Conservation (phyloP, 2,888 invertebrate species). For the Tetrapedia diversipes region DNA sequence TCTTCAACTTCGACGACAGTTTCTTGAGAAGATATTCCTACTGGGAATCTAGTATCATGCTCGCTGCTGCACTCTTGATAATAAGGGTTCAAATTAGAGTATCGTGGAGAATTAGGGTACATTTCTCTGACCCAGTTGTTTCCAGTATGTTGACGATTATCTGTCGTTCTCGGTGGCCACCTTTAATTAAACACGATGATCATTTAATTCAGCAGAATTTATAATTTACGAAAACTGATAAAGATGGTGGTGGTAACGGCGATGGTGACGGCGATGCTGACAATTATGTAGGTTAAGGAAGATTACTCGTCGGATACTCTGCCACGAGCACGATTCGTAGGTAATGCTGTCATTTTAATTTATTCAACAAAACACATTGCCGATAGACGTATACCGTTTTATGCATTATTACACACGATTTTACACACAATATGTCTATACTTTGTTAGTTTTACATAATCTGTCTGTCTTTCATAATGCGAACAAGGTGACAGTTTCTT, state of each 20-base stretch:
- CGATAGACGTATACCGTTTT: not conserved
- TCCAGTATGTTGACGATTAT: conserved; percentile 19
- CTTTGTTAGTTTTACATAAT: conserved; percentile 27
- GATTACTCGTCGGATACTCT: conserved; percentile 41
- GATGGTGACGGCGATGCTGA: too few relatives aligned
- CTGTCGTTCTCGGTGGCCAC: conserved; percentile 16
- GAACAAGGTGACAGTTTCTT: not conserved
- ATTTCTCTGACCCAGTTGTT: conserved; percentile 38
- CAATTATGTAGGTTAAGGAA: conserved; percentile 31
- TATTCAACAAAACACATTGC: not conserved
- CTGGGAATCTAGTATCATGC: conserved; percentile 25
- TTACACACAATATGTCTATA: not conserved
- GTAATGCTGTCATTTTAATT: conserved; percentile 30
- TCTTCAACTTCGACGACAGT: conserved; percentile 29
- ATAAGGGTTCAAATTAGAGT: conserved; percentile 23
- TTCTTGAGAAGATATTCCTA: conserved; percentile 45
- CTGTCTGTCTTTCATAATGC: conserved; percentile 12
- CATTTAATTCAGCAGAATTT: not conserved
- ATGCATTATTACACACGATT: conserved; percentile 48
- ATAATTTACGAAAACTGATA: not conserved
- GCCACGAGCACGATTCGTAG: conserved; percentile 20
- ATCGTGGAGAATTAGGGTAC: conserved; percentile 23
- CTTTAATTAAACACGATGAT: conserved; percentile 12
- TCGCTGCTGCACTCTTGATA: conserved; percentile 9
- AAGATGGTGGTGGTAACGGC: too few relatives aligned